These are phyloP conservation scores for Cephus pygmeus DNA, from an alignment of 2,888 invertebrate genomes.

Conservation along the genomic window DNA sequence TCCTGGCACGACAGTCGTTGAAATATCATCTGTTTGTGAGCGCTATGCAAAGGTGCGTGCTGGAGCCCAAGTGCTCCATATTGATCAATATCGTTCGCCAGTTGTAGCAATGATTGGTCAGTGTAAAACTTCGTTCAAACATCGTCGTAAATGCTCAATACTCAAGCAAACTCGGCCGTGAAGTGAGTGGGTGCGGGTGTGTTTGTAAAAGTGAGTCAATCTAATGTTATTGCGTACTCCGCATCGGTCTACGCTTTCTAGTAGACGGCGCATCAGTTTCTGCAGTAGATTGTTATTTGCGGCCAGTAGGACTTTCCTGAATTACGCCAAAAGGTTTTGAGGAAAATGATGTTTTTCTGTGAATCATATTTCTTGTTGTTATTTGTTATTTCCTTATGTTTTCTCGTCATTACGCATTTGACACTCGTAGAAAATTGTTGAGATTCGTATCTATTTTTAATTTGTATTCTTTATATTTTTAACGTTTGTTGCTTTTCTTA, in stretches of 20 bases:
- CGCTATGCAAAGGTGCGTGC: slow-evolving; percentile 13
- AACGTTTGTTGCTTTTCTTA: not conserved
- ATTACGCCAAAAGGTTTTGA: not conserved
- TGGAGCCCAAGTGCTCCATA: slow-evolving; percentile 24
- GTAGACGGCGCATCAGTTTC: slow-evolving; percentile 21
- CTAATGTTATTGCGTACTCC: slow-evolving; percentile 27
- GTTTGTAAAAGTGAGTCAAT: slow-evolving; percentile 31
- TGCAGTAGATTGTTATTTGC: slow-evolving; percentile 12
- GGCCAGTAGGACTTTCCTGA: not conserved
- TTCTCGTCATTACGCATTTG: not conserved
- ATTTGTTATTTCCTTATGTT: not conserved
- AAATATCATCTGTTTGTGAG: not conserved
- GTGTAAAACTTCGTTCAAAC: slow-evolving; percentile 19
- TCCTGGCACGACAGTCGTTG: not conserved
- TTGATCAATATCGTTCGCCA: slow-evolving; percentile 32
- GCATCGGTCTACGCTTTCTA: slow-evolving; percentile 21
- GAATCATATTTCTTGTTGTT: not conserved
- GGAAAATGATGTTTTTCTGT: not conserved
- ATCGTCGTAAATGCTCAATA: not conserved
- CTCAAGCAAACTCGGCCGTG: not conserved
- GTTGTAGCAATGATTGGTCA: slow-evolving; percentile 28
- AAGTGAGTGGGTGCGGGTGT: slow-evolving; percentile 17
- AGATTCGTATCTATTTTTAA: not conserved
- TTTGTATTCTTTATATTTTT: not conserved
- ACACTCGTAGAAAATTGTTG: not conserved